Evolutionary conservation across 2,797 vertebrate species (phyloP).

Genomic region (Distichodus sexfasciatus): DNA sequence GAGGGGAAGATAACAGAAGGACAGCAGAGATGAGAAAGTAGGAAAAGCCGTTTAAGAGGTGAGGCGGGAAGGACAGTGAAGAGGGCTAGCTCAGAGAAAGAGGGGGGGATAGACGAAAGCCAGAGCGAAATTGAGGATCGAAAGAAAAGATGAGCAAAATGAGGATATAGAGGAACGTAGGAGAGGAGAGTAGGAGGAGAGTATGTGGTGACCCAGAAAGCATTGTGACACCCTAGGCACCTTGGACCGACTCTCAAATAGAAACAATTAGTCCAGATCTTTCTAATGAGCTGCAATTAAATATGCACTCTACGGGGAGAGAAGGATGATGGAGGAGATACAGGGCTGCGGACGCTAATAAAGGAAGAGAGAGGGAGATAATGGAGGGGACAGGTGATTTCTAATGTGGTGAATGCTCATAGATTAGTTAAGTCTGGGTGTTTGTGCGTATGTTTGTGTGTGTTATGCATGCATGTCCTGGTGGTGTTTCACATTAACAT

Average conservation of each 20-base stretch:
- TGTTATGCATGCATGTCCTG: conserved; percentile 34
- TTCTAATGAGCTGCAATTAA: conserved; percentile 76
- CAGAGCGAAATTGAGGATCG: conserved; percentile 20
- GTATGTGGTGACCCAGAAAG: conserved; percentile 75
- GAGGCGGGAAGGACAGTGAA: conserved; percentile 31
- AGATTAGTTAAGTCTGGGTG: conserved; percentile 31
- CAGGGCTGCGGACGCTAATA: conserved; percentile 56
- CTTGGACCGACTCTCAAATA: conserved; percentile 76
- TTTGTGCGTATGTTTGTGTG: conserved; percentile 12
- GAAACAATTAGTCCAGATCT: conserved; percentile 85
- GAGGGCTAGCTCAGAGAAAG: conserved; percentile 13
- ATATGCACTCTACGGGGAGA: conserved; percentile 68
- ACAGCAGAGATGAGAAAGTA: background rate
- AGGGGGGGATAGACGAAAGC: conserved; percentile 12
- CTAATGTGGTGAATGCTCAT: conserved; percentile 44
- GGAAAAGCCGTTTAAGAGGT: conserved; percentile 33
- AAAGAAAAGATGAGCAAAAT: conserved; percentile 8
- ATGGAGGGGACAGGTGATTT: conserved; percentile 58
- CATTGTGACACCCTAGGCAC: conserved; percentile 59
- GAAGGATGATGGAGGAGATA: conserved; percentile 50
- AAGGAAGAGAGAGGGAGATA: conserved; percentile 51
- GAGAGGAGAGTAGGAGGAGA: conserved; percentile 23
- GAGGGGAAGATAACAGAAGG: conserved; percentile 7
- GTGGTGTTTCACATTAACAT: too few relatives aligned
- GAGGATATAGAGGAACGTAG: too few relatives aligned